phyloP scores from a whole-genome alignment of 2,888 invertebrate species.

The Lasioglossum pauxillum region DNA sequence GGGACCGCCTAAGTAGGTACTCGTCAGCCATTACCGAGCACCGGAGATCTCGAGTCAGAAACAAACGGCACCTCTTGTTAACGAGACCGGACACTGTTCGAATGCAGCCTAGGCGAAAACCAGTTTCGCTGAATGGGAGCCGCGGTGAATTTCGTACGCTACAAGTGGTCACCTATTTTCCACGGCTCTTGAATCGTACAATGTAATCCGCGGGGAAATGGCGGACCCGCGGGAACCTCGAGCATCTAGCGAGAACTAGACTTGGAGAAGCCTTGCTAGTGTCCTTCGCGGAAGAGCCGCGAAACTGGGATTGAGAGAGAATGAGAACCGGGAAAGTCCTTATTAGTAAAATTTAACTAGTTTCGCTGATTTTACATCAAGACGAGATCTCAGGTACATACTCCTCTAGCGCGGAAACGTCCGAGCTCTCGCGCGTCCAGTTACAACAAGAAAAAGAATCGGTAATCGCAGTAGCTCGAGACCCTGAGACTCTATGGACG shows the following conservation, averaged over 20 bases:
- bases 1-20: slow-evolving; percentile 54
- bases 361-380: neutral
- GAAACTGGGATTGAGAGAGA: neutral
- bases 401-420: neutral
- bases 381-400: neutral
- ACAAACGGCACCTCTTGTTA: slow-evolving; percentile 31
- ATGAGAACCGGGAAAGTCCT: neutral
- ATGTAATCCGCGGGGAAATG: neutral
- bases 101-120: slow-evolving; percentile 13
- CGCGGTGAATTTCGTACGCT: slow-evolving; percentile 31
- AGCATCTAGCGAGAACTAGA: too few relatives aligned
- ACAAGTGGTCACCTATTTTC: slow-evolving; percentile 43
- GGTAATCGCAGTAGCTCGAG: neutral
- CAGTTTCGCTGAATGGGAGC: slow-evolving; percentile 7
- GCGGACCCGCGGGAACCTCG: neutral
- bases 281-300: neutral
- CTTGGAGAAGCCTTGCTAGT: neutral
- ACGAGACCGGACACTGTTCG: slow-evolving; percentile 10
- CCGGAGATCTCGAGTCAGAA: slow-evolving; percentile 10
- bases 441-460: neutral
- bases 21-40: slow-evolving; percentile 29
- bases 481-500: neutral
- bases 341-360: neutral
- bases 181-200: slow-evolving; percentile 42
- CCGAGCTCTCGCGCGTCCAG: neutral